Conservation (phyloP, 2,113 vertebrate genomes). For the Oryzias javanicus region DNA sequence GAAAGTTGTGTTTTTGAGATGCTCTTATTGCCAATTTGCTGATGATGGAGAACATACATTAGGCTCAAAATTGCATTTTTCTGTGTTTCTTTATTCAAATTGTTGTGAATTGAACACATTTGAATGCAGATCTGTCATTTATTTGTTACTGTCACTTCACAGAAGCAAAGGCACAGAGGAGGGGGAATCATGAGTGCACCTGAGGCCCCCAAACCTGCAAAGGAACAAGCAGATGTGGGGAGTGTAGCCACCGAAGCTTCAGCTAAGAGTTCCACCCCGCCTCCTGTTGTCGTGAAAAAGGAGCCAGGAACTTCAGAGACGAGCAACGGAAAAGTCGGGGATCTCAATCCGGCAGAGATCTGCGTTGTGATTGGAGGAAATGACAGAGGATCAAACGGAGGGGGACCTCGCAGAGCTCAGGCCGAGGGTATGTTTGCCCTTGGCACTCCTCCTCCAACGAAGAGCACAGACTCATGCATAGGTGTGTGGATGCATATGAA, state of each 20-base stretch:
- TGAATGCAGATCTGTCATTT: slow-evolving; percentile 4
- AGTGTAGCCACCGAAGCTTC: slow-evolving; percentile 65
- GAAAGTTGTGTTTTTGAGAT: background rate
- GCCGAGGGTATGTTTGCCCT: slow-evolving; percentile 86
- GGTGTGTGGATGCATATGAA: slow-evolving; percentile 60
- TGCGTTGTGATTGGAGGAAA: slow-evolving; percentile 89
- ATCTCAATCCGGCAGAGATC: slow-evolving; percentile 88
- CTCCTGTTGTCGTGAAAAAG: slow-evolving; percentile 83
- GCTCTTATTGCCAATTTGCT: too few relatives aligned
- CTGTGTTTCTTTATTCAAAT: too few relatives aligned
- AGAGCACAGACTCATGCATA: slow-evolving; percentile 74
- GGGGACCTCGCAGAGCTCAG: slow-evolving; percentile 87
- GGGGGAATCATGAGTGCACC: slow-evolving; percentile 75
- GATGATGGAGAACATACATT: too few relatives aligned
- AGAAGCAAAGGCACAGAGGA: slow-evolving; percentile 63
- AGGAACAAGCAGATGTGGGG: slow-evolving; percentile 62
- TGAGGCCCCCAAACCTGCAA: slow-evolving; percentile 65
- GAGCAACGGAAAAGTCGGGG: slow-evolving; percentile 82
- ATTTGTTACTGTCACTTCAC: slow-evolving; percentile 18
- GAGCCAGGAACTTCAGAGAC: slow-evolving; percentile 75
- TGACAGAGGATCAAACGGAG: slow-evolving; percentile 56
- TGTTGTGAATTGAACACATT: background rate
- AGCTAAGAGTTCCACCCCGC: slow-evolving; percentile 56
- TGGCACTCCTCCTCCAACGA: slow-evolving; percentile 67
- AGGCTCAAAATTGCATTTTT: too few relatives aligned